Conservation (phyloP, 1,140 invertebrate genomes). For the Pararge aegeria region DNA sequence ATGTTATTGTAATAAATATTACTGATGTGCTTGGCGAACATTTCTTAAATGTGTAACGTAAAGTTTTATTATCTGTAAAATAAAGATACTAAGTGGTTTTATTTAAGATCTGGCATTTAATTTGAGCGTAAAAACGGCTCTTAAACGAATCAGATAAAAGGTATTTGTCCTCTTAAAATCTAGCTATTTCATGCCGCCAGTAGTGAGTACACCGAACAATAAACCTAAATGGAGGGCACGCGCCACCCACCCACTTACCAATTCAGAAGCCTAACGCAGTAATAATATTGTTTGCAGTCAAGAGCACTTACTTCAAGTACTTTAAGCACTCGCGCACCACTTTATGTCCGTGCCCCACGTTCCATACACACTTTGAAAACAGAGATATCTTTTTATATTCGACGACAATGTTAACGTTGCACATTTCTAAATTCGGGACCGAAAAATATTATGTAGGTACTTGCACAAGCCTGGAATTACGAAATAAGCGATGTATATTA, state of each 20-base stretch:
- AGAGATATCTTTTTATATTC: too few relatives aligned
- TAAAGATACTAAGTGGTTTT: neutral
- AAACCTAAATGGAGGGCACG: slow-evolving; percentile 21
- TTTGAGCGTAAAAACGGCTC: too few relatives aligned
- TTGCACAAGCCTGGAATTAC: too few relatives aligned
- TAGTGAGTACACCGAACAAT: slow-evolving; percentile 14
- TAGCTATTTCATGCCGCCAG: too few relatives aligned
- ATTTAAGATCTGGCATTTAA: too few relatives aligned
- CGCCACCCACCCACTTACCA: slow-evolving; percentile 25
- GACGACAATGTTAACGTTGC: too few relatives aligned
- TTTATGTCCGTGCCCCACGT: neutral
- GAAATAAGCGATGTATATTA: too few relatives aligned
- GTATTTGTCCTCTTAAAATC: too few relatives aligned
- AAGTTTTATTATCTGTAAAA: neutral
- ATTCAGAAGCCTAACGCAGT: slow-evolving; percentile 25
- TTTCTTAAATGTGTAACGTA: slow-evolving; percentile 7
- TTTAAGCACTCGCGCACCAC: neutral
- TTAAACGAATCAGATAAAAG: too few relatives aligned
- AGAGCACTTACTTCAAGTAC: slow-evolving; percentile 27
- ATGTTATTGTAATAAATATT: neutral
- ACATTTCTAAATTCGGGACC: too few relatives aligned
- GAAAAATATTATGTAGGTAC: too few relatives aligned
- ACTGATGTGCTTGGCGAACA: neutral
- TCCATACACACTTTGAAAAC: neutral
- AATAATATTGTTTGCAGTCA: slow-evolving; percentile 30